Percentiles rank a stretch among this genome's conserved stretches.
Conservation (phyloP, 2,888 invertebrate species). For the Ischnus inquisitorius region DNA sequence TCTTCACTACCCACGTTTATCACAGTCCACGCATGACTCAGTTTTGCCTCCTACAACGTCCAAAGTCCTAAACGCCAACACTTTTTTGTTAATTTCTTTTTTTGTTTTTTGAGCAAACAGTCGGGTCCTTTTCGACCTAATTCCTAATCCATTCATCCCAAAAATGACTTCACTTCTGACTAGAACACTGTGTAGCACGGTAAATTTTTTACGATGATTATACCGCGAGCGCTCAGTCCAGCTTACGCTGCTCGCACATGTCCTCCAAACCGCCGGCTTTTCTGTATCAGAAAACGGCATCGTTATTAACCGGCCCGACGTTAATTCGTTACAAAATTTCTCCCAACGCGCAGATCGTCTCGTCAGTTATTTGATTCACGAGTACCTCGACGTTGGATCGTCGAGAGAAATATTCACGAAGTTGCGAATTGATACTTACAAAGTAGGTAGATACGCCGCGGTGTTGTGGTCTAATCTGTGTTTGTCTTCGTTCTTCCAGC, state of each 20-base stretch:
- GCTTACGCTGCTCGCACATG: slow-evolving; percentile 82
- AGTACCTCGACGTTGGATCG: neutral
- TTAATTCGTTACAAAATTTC: slow-evolving; percentile 4
- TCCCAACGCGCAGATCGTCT: slow-evolving; percentile 7
- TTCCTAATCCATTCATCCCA: slow-evolving; percentile 70
- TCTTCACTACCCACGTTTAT: slow-evolving; percentile 82
- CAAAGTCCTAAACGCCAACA: slow-evolving; percentile 84
- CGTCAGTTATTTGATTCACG: neutral
- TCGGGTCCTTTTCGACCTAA: slow-evolving; percentile 77
- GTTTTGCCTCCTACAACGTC: slow-evolving; percentile 80
- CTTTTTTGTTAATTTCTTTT: slow-evolving; percentile 60
- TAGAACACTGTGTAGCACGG: slow-evolving; percentile 81
- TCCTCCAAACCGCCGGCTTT: slow-evolving; percentile 82
- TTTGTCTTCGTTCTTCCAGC: slow-evolving; percentile 95
- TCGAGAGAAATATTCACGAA: neutral
- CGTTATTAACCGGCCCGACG: slow-evolving; percentile 3
- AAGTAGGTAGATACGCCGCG: slow-evolving; percentile 80
- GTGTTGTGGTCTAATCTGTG: slow-evolving; percentile 87
- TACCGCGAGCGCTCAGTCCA: slow-evolving; percentile 79
- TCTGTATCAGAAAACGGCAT: slow-evolving; percentile 72
- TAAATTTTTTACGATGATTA: slow-evolving; percentile 60
- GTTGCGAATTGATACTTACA: slow-evolving; percentile 77
- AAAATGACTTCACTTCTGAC: slow-evolving; percentile 81
- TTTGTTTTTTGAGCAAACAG: slow-evolving; percentile 82
- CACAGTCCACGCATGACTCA: slow-evolving; percentile 85